phyloP scores from a whole-genome alignment of 1,140 invertebrate genomes.

The Pteromalus puparum region DNA sequence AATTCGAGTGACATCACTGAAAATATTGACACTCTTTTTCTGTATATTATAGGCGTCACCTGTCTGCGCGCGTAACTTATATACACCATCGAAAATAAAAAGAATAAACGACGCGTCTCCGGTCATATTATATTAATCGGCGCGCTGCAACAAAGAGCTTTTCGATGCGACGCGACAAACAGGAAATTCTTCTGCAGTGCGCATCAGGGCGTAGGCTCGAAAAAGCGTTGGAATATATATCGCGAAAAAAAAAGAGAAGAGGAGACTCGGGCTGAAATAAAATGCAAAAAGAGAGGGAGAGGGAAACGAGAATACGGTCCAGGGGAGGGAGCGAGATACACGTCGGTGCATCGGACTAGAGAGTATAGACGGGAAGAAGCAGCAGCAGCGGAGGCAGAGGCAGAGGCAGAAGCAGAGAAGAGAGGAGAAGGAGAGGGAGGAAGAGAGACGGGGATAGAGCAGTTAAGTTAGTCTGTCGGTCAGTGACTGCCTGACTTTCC shows the following conservation, averaged over 20 bases:
- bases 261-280: background rate
- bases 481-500: slow-evolving; percentile 77
- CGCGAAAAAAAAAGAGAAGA: background rate
- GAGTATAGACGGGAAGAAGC: slow-evolving; percentile 14
- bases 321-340: slow-evolving; percentile 26
- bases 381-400: slow-evolving; percentile 45
- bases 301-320: slow-evolving; percentile 22
- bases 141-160: background rate
- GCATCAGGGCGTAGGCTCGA: background rate
- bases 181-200: background rate
- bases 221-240: background rate
- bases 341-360: slow-evolving; percentile 70
- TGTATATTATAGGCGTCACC: too few relatives aligned
- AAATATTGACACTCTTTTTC: background rate
- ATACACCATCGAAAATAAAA: too few relatives aligned
- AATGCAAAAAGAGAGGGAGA: background rate
- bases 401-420: slow-evolving; percentile 29
- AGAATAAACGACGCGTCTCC: too few relatives aligned
- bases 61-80: too few relatives aligned
- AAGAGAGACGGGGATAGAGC: slow-evolving; percentile 72
- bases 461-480: slow-evolving; percentile 76
- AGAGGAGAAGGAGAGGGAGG: slow-evolving; percentile 20
- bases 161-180: background rate
- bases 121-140: too few relatives aligned
- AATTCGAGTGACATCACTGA: background rate